Conservation (phyloP, 2,113 vertebrate species). For the Osmerus mordax region DNA sequence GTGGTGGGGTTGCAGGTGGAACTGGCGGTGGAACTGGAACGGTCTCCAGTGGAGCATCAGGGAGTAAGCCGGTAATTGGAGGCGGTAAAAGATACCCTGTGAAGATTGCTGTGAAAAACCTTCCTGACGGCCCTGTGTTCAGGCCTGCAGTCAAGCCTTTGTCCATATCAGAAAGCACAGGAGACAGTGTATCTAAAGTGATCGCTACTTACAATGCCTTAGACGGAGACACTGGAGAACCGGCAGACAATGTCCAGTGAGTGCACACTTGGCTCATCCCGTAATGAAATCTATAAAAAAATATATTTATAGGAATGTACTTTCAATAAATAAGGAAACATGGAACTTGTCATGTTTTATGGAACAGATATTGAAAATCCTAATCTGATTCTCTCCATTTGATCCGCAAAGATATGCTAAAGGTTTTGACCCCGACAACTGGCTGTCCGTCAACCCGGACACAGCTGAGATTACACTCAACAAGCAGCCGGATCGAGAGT, state of each 20-base stretch:
- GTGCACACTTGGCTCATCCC: not conserved
- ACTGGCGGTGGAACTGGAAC: not conserved
- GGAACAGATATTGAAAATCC: too few species aligned
- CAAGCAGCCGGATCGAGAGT: conserved; percentile 69
- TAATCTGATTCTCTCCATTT: not conserved
- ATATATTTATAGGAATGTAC: not conserved
- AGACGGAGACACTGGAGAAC: conserved; percentile 72
- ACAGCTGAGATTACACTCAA: conserved; percentile 76
- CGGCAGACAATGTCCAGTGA: conserved; percentile 74
- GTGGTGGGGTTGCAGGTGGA: not conserved
- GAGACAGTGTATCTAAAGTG: conserved; percentile 35
- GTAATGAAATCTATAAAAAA: too few species aligned
- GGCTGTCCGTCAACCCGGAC: conserved; percentile 72
- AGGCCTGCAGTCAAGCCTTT: conserved; percentile 53
- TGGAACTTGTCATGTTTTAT: not conserved
- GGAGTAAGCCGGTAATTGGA: not conserved
- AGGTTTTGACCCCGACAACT: conserved; percentile 73
- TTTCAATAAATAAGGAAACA: not conserved
- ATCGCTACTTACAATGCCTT: conserved; percentile 66
- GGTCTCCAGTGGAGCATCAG: too few species aligned
- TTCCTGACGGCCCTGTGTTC: conserved; percentile 69
- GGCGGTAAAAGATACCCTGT: conserved; percentile 49
- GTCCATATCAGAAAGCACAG: conserved; percentile 50
- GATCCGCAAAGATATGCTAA: conserved; percentile 70
- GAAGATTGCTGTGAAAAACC: conserved; percentile 67